These are phyloP conservation scores for Cololabis saira DNA, from an alignment of 2,113 vertebrate species.

Conservation along the genomic window DNA sequence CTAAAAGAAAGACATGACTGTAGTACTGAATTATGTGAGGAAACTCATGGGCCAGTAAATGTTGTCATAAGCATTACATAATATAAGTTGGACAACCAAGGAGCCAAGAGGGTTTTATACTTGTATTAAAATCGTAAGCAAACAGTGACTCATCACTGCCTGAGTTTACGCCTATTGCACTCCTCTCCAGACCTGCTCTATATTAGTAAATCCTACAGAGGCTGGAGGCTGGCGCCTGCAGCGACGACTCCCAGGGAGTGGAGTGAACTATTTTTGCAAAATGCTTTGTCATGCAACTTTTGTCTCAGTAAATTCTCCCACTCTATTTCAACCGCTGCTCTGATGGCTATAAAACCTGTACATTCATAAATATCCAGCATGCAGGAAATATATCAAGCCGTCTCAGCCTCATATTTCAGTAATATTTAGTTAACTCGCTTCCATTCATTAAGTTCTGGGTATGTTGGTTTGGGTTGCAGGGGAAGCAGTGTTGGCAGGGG, in stretches of 20 bases:
- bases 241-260: slow-evolving; percentile 33
- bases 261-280: slow-evolving; percentile 65
- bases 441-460: background rate
- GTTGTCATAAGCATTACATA: background rate
- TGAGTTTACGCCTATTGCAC: slow-evolving; percentile 51
- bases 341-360: slow-evolving; percentile 18
- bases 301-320: slow-evolving; percentile 34
- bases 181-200: slow-evolving; percentile 58
- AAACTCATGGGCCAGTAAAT: background rate
- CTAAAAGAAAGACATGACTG: background rate
- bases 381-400: slow-evolving; percentile 25
- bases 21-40: background rate
- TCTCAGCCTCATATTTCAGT: slow-evolving; percentile 11
- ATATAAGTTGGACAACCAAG: background rate
- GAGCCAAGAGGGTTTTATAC: background rate
- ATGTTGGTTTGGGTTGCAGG: too few relatives aligned
- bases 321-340: slow-evolving; percentile 18
- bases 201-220: slow-evolving; percentile 72
- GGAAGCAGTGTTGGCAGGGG: too few relatives aligned
- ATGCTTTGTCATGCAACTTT: slow-evolving; percentile 74
- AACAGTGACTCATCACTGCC: slow-evolving; percentile 39
- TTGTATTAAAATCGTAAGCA: slow-evolving; percentile 18
- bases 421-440: slow-evolving; percentile 17
- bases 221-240: slow-evolving; percentile 39
- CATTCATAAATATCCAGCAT: slow-evolving; percentile 32